Conservation (phyloP, 2,113 vertebrate genomes). For the Istiophorus platypterus region DNA sequence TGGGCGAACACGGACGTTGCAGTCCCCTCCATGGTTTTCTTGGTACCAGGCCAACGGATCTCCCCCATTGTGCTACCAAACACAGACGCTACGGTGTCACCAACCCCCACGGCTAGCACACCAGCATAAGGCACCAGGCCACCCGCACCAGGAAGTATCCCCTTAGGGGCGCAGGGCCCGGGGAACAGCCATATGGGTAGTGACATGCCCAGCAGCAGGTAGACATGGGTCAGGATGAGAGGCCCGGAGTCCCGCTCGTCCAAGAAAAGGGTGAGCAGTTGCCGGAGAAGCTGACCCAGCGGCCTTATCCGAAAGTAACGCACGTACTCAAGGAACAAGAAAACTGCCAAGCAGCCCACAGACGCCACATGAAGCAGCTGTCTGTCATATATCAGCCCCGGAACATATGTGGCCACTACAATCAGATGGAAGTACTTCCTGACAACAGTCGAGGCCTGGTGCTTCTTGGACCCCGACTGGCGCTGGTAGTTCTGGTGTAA, state of each 20-base stretch:
- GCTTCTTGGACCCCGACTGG: conserved; percentile 90
- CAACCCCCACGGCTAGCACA: conserved; percentile 94
- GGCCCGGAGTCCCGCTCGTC: conserved; percentile 96
- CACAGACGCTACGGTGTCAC: conserved; percentile 93
- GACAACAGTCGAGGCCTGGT: conserved; percentile 90
- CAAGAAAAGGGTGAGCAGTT: conserved; percentile 92
- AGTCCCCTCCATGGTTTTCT: conserved; percentile 97
- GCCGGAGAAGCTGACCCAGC: conserved; percentile 89
- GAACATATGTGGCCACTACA: conserved; percentile 92
- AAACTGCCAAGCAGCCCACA: conserved; percentile 89
- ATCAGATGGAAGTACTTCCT: conserved; percentile 97
- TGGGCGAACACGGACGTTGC: conserved; percentile 95
- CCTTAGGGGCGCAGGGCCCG: conserved; percentile 89
- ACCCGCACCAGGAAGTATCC: conserved; percentile 85
- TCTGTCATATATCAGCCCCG: conserved; percentile 92
- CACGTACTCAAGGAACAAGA: conserved; percentile 92
- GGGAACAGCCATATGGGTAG: conserved; percentile 95
- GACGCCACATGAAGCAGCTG: conserved; percentile 91
- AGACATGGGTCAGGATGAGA: conserved; percentile 96
- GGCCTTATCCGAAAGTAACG: conserved; percentile 95
- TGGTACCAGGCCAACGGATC: conserved; percentile 96
- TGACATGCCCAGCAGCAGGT: conserved; percentile 95
- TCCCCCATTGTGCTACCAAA: conserved; percentile 95
- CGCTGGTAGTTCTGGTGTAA: conserved; percentile 92
- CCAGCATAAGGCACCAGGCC: conserved; percentile 94